Conservation (phyloP, 2,797 vertebrate species). For the Thaleichthys pacificus region DNA sequence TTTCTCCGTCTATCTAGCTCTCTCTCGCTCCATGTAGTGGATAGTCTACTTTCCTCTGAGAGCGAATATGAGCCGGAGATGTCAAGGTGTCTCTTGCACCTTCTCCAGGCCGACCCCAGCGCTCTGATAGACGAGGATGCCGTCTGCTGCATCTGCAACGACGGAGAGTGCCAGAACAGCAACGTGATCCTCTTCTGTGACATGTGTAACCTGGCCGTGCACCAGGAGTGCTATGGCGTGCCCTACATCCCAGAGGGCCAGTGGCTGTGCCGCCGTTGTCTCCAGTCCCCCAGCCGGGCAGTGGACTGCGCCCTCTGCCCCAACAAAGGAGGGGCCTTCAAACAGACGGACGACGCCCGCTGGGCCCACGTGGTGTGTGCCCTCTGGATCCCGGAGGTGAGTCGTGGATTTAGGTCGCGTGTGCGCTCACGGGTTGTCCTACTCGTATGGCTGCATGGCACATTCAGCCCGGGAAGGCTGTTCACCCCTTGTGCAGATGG, state of each 20-base stretch:
- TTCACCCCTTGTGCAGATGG: background rate
- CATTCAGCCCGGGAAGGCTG: background rate
- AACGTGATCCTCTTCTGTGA: slow-evolving; percentile 99
- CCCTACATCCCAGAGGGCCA: slow-evolving; percentile 99
- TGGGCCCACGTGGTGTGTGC: slow-evolving; percentile 99
- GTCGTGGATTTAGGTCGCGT: background rate
- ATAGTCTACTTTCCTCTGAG: background rate
- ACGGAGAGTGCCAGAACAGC: slow-evolving; percentile 98
- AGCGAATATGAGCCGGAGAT: background rate
- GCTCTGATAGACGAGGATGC: slow-evolving; percentile 95
- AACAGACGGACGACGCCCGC: slow-evolving; percentile 96
- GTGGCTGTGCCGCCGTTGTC: slow-evolving; percentile 96
- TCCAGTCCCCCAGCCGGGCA: slow-evolving; percentile 95
- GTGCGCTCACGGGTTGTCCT: background rate
- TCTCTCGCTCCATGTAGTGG: background rate
- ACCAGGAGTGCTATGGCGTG: slow-evolving; percentile 98
- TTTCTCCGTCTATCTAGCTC: background rate
- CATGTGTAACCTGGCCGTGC: slow-evolving; percentile 98
- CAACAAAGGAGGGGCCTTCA: slow-evolving; percentile 98
- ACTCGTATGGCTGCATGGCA: background rate
- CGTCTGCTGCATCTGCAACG: slow-evolving; percentile 98
- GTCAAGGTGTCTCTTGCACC: background rate
- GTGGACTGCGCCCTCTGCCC: slow-evolving; percentile 98
- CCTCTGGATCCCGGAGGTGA: slow-evolving; percentile 97
- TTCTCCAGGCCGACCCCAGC: slow-evolving; percentile 85